phyloP scores from a whole-genome alignment of 2,888 invertebrate genomes.

The Eristalis intricaria region DNA sequence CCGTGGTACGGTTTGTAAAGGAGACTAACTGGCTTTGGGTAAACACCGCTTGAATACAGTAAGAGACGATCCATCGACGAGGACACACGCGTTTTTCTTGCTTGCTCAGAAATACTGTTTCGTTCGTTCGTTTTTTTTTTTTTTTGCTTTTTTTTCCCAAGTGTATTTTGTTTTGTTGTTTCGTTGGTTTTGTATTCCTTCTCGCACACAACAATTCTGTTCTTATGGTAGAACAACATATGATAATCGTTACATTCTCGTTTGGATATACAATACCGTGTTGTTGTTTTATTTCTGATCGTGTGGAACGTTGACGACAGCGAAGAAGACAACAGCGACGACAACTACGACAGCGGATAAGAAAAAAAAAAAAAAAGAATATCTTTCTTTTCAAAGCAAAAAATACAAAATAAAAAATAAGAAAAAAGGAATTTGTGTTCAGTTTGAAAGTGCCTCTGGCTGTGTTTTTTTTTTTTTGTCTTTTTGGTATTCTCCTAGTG shows the following conservation, averaged over 20 bases:
- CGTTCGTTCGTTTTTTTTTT: constrained; percentile 45
- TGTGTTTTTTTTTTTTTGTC: constrained; percentile 37
- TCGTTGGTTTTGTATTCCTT: constrained; percentile 27
- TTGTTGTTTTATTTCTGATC: constrained; percentile 61
- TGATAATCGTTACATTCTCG: constrained; percentile 63
- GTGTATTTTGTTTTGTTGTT: background rate
- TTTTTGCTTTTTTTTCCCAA: constrained; percentile 13
- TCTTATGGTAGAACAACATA: constrained; percentile 63
- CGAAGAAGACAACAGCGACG: constrained; percentile 12
- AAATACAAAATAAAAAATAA: constrained; percentile 25
- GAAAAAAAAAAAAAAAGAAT: constrained; percentile 46
- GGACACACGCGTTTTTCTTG: constrained; percentile 81
- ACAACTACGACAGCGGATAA: constrained; percentile 37
- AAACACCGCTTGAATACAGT: constrained; percentile 81
- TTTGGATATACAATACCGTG: constrained; percentile 48
- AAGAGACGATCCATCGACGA: constrained; percentile 81
- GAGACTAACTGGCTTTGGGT: constrained; percentile 79
- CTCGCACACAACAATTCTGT: constrained; percentile 5
- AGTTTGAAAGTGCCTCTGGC: constrained; percentile 68
- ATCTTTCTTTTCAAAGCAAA: constrained; percentile 1
- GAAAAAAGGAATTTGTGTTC: constrained; percentile 68
- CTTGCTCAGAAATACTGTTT: constrained; percentile 68
- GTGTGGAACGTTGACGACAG: constrained; percentile 45
- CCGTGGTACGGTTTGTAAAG: constrained; percentile 64
- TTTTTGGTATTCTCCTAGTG: constrained; percentile 67